Evolutionary conservation across 2,797 vertebrate species (phyloP).

Genomic region (Alcedo atthis): DNA sequence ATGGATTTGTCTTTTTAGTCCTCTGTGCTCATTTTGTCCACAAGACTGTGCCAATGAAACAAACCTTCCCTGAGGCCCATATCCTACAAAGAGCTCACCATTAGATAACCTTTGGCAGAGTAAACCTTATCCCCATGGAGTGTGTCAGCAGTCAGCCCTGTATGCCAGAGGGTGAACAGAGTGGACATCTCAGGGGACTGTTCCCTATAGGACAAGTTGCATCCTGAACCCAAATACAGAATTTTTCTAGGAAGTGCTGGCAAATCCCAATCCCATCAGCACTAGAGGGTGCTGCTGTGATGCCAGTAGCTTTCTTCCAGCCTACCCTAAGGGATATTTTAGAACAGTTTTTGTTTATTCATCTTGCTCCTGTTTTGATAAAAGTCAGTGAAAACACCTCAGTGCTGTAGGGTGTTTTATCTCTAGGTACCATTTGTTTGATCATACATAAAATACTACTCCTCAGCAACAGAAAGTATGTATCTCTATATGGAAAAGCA

Average conservation of each 20-base stretch:
- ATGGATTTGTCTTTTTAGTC: not conserved
- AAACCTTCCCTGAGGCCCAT: not conserved
- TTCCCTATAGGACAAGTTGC: not conserved
- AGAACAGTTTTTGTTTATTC: not conserved
- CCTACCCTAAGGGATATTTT: not conserved
- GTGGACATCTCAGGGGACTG: not conserved
- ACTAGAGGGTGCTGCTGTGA: conserved; percentile 53
- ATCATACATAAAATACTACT: not conserved
- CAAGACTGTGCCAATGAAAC: not conserved
- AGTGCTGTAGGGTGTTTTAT: not conserved
- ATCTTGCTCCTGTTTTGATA: not conserved
- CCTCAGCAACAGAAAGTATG: not conserved
- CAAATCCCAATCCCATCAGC: not conserved
- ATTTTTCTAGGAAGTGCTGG: not conserved
- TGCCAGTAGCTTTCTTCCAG: not conserved
- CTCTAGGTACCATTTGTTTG: not conserved
- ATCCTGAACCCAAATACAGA: fast-evolving
- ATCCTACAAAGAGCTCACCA: not conserved
- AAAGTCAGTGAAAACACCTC: not conserved
- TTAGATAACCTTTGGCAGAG: not conserved
- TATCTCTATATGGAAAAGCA: not conserved
- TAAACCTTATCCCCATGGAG: not conserved
- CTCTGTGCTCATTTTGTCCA: not conserved
- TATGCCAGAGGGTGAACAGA: not conserved
- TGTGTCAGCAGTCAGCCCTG: not conserved